These are phyloP conservation scores for Leptobrachium ailaonicum DNA, from an alignment of 2,113 vertebrate genomes.

Conservation along the genomic window DNA sequence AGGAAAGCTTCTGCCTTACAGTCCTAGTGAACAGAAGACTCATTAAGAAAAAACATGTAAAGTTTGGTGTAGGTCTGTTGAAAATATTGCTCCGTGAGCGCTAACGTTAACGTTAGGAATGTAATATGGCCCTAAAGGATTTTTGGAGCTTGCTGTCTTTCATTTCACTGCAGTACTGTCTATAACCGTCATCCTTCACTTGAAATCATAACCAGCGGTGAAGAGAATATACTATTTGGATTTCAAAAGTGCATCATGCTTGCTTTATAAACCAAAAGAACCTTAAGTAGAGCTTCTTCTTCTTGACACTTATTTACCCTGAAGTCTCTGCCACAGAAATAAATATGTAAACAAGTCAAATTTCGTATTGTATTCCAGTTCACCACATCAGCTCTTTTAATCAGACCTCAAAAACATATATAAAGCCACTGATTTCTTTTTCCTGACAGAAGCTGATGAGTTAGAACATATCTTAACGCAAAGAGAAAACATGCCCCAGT, in stretches of 20 bases:
- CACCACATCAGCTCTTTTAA: conserved; percentile 35
- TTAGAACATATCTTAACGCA: conserved; percentile 29
- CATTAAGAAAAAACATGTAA: too few species aligned
- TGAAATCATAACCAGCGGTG: neutral
- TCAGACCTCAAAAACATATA: conserved; percentile 10
- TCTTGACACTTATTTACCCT: conserved; percentile 47
- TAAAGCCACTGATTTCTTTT: conserved; percentile 32
- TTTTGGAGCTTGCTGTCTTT: neutral
- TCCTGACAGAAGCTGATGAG: conserved; percentile 29
- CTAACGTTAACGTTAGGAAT: too few species aligned
- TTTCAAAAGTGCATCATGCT: conserved; percentile 24
- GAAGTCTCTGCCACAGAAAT: conserved; percentile 44
- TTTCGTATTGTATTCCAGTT: conserved; percentile 44
- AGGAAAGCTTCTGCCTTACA: too few species aligned
- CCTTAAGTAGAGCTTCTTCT: conserved; percentile 32
- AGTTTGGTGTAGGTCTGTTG: too few species aligned
- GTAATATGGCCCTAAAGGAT: neutral
- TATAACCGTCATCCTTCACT: neutral
- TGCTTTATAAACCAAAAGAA: conserved; percentile 28
- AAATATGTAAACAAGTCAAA: conserved; percentile 47
- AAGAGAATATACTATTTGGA: conserved; percentile 6
- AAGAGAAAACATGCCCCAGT: conserved; percentile 14
- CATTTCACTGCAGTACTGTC: neutral
- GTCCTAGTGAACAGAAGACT: too few species aligned
- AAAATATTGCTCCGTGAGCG: too few species aligned